These are phyloP conservation scores for Ischnus inquisitorius DNA, from an alignment of 2,888 invertebrate genomes.

Conservation along the genomic window DNA sequence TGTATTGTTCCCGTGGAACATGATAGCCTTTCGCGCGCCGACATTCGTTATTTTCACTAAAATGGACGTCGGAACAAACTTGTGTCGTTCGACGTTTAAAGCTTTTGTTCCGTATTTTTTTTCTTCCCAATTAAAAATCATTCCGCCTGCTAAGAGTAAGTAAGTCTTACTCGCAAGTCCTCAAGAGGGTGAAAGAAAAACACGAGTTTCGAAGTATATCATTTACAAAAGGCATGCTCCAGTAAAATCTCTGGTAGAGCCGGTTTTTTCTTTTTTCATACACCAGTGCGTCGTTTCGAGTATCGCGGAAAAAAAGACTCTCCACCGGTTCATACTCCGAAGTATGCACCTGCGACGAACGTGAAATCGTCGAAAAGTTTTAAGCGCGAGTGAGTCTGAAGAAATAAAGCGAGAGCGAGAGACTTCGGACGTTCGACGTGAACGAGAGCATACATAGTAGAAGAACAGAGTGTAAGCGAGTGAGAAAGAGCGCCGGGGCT, in stretches of 20 bases:
- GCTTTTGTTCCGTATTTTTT: too few species aligned
- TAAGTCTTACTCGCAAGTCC: too few species aligned
- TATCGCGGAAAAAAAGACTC: not conserved
- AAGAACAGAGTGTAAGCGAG: slow-evolving; percentile 2
- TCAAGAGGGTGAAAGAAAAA: too few species aligned
- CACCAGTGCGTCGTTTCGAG: not conserved
- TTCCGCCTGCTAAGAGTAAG: too few species aligned
- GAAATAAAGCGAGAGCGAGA: not conserved
- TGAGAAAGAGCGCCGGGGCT: slow-evolving; percentile 16
- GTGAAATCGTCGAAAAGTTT: slow-evolving; percentile 7
- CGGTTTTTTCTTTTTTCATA: not conserved
- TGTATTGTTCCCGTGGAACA: too few species aligned
- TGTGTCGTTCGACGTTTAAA: too few species aligned
- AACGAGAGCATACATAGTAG: not conserved
- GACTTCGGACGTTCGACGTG: slow-evolving; percentile 21
- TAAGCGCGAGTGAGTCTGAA: slow-evolving; percentile 4
- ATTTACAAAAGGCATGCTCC: not conserved
- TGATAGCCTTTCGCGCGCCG: too few species aligned
- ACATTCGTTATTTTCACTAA: too few species aligned
- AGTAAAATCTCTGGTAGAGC: too few species aligned
- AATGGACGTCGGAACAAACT: too few species aligned
- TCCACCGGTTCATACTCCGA: slow-evolving; percentile 1
- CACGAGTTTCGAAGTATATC: not conserved
- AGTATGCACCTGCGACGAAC: slow-evolving; percentile 10
- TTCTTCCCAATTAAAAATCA: too few species aligned